Evolutionary conservation across 2,113 vertebrate genomes (phyloP), one percentile per base, ranked within the genome.

Genomic region (Hemiprocne comata): DNA sequence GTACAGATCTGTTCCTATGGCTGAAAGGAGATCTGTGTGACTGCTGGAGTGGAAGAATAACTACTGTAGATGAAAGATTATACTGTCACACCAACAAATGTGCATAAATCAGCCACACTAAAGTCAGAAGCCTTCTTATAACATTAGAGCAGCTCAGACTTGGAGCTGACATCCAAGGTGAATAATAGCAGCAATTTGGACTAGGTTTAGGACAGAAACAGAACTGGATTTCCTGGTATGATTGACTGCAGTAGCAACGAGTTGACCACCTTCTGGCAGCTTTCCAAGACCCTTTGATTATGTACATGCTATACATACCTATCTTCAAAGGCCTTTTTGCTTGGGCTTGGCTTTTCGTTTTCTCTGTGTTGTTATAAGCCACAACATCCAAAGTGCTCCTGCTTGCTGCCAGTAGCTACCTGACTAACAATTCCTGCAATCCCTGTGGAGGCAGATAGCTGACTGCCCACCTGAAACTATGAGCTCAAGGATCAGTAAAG

Each of bases 401-500:
- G 0, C 29, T 73, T 77, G n/a, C 78, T 90, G 55, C n/a, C 36
- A 38, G 10, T 31, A 48, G 29, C 60, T 72, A 25, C 29, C n/a
- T 26, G 42, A 33, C 31, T 33, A 28, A 17, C 12, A 31, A 67
- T 26, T 64, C 10, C 5, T 50, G 25, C 15, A 79, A 2, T 21
- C 8, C 17, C 0, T 2, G 25, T 5, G n/a, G 44, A 0, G 0
- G 42, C 28, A 12, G 24, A 18, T 3, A 69, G 58, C 53, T 82
- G 60, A 20, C 21, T 13, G 2, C 23, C 64, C 64, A 57, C 29
- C 44, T 48, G 24, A 34, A 85, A 42, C 34, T 16, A 2, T n/a
- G 40, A 71, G 46, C 57, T 78, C 74, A 29, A 24, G 20, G 7
- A 44, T 26, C 36, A 62, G 10, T 33, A 46, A 57, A 24, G 34